Percentiles rank a stretch among this genome's conserved stretches.
phyloP scores from a whole-genome alignment of 2,113 vertebrate species.

The Atractosteus spatula region DNA sequence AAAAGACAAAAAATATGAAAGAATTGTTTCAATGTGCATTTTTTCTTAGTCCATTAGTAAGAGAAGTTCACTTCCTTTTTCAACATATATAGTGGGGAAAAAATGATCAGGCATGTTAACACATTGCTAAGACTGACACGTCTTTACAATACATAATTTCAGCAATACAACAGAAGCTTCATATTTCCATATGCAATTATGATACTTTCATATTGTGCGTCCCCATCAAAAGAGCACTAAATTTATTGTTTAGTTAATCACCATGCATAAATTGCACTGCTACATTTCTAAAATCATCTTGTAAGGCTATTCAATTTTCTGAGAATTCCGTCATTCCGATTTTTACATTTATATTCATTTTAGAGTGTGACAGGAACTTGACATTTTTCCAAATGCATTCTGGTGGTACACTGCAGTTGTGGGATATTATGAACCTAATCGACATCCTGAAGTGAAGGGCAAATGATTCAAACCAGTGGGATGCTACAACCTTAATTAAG shows the following conservation, averaged over 20 bases:
- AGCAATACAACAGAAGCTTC: not conserved
- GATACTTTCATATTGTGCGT: not conserved
- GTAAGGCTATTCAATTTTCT: not conserved
- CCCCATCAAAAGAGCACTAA: not conserved
- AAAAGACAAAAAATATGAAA: no score
- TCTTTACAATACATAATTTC: not conserved
- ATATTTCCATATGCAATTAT: not conserved
- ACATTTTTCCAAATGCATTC: no score
- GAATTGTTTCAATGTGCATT: no score
- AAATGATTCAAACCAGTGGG: slow-evolving; percentile 19
- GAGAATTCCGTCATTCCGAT: not conserved
- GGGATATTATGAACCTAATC: no score
- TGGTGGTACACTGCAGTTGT: no score
- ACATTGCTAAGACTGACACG: no score
- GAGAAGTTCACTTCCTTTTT: no score
- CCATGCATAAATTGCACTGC: slow-evolving; percentile 1
- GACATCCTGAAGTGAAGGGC: no score
- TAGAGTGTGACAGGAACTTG: not conserved
- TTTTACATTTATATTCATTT: slow-evolving; percentile 1
- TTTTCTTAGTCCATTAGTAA: no score
- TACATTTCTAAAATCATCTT: not conserved
- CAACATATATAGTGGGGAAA: no score
- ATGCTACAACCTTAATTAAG: slow-evolving; percentile 41
- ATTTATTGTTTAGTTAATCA: slow-evolving; percentile 8
- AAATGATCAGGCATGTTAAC: no score